Percentiles rank a stretch among this genome's conserved stretches.
Conservation (phyloP, 2,888 invertebrate species). For the Caenorhabditis sinica region DNA sequence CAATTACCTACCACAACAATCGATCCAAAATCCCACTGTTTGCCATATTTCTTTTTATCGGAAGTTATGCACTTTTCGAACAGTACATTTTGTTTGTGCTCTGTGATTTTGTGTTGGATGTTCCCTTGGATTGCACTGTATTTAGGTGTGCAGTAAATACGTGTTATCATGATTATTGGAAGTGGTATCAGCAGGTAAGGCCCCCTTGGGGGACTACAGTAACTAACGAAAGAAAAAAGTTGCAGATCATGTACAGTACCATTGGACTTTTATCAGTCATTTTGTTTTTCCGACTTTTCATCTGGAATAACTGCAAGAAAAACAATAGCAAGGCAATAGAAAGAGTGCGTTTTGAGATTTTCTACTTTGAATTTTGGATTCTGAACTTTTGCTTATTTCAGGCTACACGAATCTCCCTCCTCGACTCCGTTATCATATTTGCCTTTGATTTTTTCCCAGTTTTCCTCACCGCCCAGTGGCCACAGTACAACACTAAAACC, state of each 20-base stretch:
- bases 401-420: constrained; percentile 20
- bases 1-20: constrained; percentile 13
- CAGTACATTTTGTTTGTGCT: constrained; percentile 1
- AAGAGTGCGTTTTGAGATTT: not conserved
- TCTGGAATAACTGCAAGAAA: constrained; percentile 10
- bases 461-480: constrained; percentile 22
- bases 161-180: constrained; percentile 27
- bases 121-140: constrained; percentile 3
- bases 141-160: not conserved
- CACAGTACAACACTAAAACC: not conserved
- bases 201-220: too few relatives aligned
- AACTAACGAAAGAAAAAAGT: not conserved
- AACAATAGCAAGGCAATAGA: not conserved
- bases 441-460: constrained; percentile 13
- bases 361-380: too few relatives aligned
- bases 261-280: constrained; percentile 3
- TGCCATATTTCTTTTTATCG: not conserved
- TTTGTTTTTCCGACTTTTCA: not conserved
- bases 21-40: not conserved
- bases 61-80: not conserved
- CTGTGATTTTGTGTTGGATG: not conserved
- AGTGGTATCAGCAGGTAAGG: constrained; percentile 26
- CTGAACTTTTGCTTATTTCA: not conserved
- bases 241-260: constrained; percentile 7
- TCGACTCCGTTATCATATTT: constrained; percentile 8